Evolutionary conservation across 1,140 invertebrate genomes (phyloP).

Genomic region (Stenopsyche tienmushanensis): DNA sequence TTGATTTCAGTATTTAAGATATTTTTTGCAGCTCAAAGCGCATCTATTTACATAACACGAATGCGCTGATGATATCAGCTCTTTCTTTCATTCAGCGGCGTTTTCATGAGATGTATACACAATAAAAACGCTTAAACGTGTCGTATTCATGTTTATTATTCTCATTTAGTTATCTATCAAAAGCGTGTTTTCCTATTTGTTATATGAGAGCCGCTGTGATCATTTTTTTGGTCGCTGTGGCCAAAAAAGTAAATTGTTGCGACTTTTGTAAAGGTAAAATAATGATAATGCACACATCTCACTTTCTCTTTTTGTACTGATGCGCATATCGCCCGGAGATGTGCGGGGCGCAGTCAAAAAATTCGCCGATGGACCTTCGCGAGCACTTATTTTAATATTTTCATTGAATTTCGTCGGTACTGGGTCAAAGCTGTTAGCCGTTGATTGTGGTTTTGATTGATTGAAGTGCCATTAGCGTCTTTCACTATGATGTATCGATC

Average conservation of each 20-base stretch:
- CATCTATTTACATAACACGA: not conserved
- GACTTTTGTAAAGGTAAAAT: slow-evolving; percentile 19
- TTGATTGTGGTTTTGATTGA: slow-evolving; percentile 12
- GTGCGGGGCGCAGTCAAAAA: too few species aligned
- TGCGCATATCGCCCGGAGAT: too few species aligned
- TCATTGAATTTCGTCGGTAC: too few species aligned
- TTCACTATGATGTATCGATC: not conserved
- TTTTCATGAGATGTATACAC: not conserved
- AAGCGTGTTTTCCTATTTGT: not conserved
- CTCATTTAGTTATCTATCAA: not conserved
- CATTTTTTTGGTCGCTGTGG: not conserved
- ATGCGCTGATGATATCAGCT: not conserved
- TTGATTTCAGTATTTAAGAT: too few species aligned
- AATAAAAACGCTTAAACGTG: not conserved
- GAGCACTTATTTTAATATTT: too few species aligned
- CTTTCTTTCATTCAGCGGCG: too few species aligned
- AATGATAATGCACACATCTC: slow-evolving; percentile 29
- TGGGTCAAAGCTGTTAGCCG: too few species aligned
- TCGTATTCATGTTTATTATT: not conserved
- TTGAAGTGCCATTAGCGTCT: slow-evolving; percentile 6
- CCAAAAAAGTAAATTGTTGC: slow-evolving; percentile 10
- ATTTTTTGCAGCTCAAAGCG: too few species aligned
- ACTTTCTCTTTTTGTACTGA: slow-evolving; percentile 25
- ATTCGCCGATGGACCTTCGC: too few species aligned
- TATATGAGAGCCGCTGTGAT: not conserved